Base-by-base conservation (phyloP, 2,888 invertebrate species). In the Lacanobia oleracea region DNA sequence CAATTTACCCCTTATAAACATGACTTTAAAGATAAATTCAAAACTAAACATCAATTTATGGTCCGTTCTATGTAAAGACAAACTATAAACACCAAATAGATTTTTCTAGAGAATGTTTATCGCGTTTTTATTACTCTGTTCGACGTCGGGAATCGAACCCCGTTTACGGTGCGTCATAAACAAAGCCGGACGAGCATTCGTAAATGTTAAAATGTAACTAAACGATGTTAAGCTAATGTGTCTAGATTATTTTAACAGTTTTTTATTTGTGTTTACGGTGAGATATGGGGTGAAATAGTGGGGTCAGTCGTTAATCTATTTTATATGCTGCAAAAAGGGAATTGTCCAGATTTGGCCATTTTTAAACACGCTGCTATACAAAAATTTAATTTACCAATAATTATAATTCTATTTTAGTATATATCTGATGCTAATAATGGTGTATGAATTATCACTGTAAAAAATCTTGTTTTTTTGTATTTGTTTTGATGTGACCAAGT, bases 101-200 rank as follows among this genome's bases (percentile, higher is more conserved):
- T 90, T 88, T 89, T 88, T 88, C 84, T 87, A 87, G 87, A 87
- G 82, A 86, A 88, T 88, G 86, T 92, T 93, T 92, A 93, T 92
- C 86, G 88, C 79, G 75, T 79, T 89, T 93, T 93, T 93, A 93
- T 89, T 89, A 84, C 90, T 91, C 88, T 89, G 89, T 89, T 90
- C 89, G 87, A 89, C 84, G 90, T 86, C 87, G 87, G 85, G 90
- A 92, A 91, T 93, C 92, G 91, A 91, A 93, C 89, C 87, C 88
- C 86, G 89, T 90, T 93, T 93, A 94, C 91, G 93, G 89, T 88
- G 70, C 81, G 91, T 87, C 88, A 89, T 93, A 93, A 93, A 93
- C 88, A 87, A 88, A 90, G 85, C 86, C 81, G 86, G 90, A 90
- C 89, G 90, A 91, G 88, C 87, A 88, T 85, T 88, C 87, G 89